These are phyloP conservation scores for Lota lota DNA, from an alignment of 2,113 vertebrate species.

Conservation along the genomic window DNA sequence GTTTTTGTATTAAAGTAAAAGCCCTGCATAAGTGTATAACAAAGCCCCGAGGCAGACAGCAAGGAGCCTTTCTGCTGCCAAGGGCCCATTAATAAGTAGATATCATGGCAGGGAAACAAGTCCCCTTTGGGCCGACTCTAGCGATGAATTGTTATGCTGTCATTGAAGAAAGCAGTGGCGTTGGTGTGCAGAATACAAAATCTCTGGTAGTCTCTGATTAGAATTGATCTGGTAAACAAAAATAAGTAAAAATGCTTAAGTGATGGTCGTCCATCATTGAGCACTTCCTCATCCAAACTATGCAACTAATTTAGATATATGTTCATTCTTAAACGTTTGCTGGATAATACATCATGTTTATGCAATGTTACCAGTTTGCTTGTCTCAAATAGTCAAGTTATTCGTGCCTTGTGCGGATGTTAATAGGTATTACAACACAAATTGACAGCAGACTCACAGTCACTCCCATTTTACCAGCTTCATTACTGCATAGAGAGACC, in stretches of 20 bases:
- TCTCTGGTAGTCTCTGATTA: background rate
- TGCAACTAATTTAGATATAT: too few relatives aligned
- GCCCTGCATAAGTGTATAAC: too few relatives aligned
- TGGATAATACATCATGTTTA: too few relatives aligned
- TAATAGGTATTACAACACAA: background rate
- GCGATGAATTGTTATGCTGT: background rate
- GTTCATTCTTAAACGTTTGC: too few relatives aligned
- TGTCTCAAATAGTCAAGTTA: too few relatives aligned
- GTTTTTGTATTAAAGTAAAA: too few relatives aligned
- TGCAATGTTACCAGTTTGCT: too few relatives aligned
- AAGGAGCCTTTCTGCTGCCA: background rate
- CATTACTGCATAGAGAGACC: slow-evolving; percentile 34
- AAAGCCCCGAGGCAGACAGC: background rate
- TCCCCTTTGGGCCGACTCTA: background rate
- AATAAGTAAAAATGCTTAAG: too few relatives aligned
- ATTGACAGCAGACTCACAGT: background rate
- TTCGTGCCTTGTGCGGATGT: too few relatives aligned
- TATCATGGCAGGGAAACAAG: background rate
- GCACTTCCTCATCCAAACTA: too few relatives aligned
- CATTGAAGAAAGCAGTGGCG: background rate
- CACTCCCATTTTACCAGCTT: slow-evolving; percentile 7
- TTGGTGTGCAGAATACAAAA: background rate
- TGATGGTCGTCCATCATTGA: too few relatives aligned
- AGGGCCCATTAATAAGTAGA: background rate
- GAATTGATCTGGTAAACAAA: too few relatives aligned